Evolutionary conservation across 2,888 invertebrate genomes (phyloP).

Genomic region (Platypus cylindrus): DNA sequence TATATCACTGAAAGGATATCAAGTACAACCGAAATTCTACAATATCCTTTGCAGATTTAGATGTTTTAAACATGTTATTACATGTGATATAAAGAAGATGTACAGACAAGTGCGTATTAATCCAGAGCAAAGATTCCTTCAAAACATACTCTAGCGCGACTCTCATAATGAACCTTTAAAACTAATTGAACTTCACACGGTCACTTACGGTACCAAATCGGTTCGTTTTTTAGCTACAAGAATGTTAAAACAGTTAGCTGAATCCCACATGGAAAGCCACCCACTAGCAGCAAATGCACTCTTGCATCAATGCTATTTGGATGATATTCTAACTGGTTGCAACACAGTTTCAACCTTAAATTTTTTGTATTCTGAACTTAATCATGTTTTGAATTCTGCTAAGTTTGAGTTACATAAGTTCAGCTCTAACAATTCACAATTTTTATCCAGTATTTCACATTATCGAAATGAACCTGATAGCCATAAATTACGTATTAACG

Average conservation of each 20-base stretch:
- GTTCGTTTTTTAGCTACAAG: constrained; percentile 10
- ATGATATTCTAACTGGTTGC: constrained; percentile 6
- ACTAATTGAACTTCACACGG: constrained; percentile 11
- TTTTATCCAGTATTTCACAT: no score
- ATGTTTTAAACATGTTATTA: constrained; percentile 4
- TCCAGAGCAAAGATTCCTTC: constrained; percentile 8
- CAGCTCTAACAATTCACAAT: no score
- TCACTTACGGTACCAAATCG: constrained; percentile 14
- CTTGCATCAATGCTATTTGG: constrained; percentile 1
- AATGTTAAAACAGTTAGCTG: constrained; percentile 7
- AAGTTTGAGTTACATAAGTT: no score
- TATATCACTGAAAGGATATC: constrained; percentile 6
- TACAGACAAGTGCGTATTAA: constrained; percentile 14
- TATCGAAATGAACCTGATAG: no score
- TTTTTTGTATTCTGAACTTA: no score
- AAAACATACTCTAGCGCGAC: constrained; percentile 14
- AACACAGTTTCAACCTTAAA: no score
- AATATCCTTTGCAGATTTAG: constrained; percentile 6
- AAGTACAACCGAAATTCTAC: constrained; percentile 7
- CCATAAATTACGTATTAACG: no score
- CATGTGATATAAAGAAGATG: constrained; percentile 13
- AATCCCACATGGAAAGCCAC: constrained; percentile 2
- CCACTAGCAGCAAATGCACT: constrained; percentile 6
- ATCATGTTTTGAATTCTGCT: no score
- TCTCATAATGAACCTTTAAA: constrained; percentile 7